These are phyloP conservation scores for Drosophila sulfurigaster DNA, from an alignment of 1,140 invertebrate species.

Conservation along the genomic window DNA sequence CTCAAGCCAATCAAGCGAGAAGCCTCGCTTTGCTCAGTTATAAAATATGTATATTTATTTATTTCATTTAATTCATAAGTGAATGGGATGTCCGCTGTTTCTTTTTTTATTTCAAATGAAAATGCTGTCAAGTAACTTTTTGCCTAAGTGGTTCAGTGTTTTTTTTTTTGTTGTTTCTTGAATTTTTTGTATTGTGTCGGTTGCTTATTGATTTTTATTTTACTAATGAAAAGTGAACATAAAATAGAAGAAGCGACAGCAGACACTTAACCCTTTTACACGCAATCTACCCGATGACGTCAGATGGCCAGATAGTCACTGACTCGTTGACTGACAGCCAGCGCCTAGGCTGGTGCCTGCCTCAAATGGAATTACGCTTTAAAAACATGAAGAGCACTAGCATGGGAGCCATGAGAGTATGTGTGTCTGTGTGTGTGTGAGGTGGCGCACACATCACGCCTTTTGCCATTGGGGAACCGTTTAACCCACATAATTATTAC, in stretches of 20 bases:
- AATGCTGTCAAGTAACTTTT: constrained; percentile 10
- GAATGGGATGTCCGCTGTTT: constrained; percentile 9
- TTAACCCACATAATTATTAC: constrained; percentile 82
- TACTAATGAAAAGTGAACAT: constrained; percentile 82
- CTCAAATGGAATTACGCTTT: constrained; percentile 53
- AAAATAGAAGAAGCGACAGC: constrained; percentile 50
- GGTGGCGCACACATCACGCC: constrained; percentile 61
- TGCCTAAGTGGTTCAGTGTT: not conserved
- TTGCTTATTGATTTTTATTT: constrained; percentile 76
- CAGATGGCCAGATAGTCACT: constrained; percentile 53
- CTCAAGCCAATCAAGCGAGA: not conserved
- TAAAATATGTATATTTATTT: constrained; percentile 6
- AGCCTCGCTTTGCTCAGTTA: not conserved
- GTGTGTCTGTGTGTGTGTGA: constrained; percentile 22
- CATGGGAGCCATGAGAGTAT: constrained; percentile 1
- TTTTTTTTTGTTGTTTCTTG: not conserved
- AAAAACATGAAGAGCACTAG: constrained; percentile 56
- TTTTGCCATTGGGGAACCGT: constrained; percentile 51
- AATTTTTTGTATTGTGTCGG: constrained; percentile 8
- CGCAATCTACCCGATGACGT: constrained; percentile 79
- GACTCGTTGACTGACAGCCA: constrained; percentile 48
- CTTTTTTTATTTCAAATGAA: not conserved
- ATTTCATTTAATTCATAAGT: constrained; percentile 14
- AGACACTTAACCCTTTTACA: constrained; percentile 82
- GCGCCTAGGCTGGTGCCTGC: constrained; percentile 28